Evolutionary conservation across 2,888 invertebrate genomes (phyloP), one percentile per base, ranked within the genome.

Genomic region (Drosophila affinis): DNA sequence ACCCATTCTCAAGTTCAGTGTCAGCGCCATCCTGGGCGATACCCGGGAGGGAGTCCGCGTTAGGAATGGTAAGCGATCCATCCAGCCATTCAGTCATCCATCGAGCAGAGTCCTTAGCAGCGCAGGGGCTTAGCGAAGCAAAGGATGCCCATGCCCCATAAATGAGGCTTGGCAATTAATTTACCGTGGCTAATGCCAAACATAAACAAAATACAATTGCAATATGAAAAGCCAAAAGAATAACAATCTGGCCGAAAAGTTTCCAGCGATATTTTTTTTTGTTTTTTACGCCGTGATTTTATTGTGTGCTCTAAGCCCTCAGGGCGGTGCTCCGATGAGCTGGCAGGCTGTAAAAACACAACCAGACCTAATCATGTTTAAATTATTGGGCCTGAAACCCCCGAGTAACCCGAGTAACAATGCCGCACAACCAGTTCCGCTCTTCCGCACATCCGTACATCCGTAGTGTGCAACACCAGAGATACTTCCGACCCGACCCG

Each of bases 1-100:
- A 88, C 97, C 97, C 21, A 94, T 96, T 90, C 93, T 97, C 86
- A 97, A 97, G 92, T 98, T 98, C 93, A 97, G 97, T 94, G 97
- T 98, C 76, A 97, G 96, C 93, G 97, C 97, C 52, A 98, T 98
- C 83, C 93, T 98, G 86, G 97, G 97, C 59, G 92, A 92, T 78
- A 92, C 92, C 44, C 91, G 92, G 12, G 92, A 92, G 75, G 91
- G 92, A 78, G 92, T 92, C 44, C 89, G 92, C 77, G 92, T 92
- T 62, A 86, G 92, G 77, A 92, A 92, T 88, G 92, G 92, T 92
- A 90, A 92, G 89, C 32, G 3, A 29, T 32, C 34, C 6, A 39
- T 39, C 14, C 39, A 32, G 1, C 12, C 34, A 34, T 2, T 12
- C 34, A 14, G 12, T 5, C 34, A 12, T 12, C 12, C 12, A 2